Evolutionary conservation across 2,888 invertebrate genomes (phyloP).

Genomic region (Luperina testacea): DNA sequence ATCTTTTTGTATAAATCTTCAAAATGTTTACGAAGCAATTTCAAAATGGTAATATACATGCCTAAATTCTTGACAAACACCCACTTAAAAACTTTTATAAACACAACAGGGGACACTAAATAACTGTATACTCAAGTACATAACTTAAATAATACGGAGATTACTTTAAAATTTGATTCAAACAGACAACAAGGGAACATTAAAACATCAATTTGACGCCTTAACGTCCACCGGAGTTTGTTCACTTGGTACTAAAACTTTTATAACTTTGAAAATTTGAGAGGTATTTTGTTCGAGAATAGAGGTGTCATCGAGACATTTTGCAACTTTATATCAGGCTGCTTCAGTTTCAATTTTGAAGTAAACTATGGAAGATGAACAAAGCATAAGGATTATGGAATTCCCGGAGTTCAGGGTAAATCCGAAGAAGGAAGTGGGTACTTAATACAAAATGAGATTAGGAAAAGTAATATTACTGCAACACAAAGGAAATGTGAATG

Average conservation of each 20-base stretch:
- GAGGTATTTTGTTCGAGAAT: conserved; percentile 64
- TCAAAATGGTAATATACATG: background rate
- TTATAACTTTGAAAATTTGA: conserved; percentile 69
- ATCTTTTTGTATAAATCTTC: background rate
- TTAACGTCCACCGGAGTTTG: conserved; percentile 68
- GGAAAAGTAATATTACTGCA: background rate
- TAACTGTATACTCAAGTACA: conserved; percentile 54
- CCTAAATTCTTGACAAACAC: conserved; percentile 19
- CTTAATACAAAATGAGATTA: conserved; percentile 1
- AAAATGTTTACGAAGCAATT: conserved; percentile 8
- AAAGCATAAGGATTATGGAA: background rate
- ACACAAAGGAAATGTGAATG: background rate
- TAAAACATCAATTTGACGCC: conserved; percentile 78
- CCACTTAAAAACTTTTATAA: conserved; percentile 33
- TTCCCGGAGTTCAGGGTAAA: background rate
- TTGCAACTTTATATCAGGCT: conserved; percentile 29
- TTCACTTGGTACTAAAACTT: conserved; percentile 67
- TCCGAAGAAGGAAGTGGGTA: background rate
- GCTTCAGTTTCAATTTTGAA: conserved; percentile 27
- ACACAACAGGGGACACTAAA: conserved; percentile 33
- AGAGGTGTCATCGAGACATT: conserved; percentile 63
- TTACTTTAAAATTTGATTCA: conserved; percentile 75
- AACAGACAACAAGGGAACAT: conserved; percentile 73
- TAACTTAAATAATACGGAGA: conserved; percentile 69
- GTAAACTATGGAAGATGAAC: conserved; percentile 4